phyloP scores from a whole-genome alignment of 2,797 vertebrate genomes.

The Sebastes hubbsi region DNA sequence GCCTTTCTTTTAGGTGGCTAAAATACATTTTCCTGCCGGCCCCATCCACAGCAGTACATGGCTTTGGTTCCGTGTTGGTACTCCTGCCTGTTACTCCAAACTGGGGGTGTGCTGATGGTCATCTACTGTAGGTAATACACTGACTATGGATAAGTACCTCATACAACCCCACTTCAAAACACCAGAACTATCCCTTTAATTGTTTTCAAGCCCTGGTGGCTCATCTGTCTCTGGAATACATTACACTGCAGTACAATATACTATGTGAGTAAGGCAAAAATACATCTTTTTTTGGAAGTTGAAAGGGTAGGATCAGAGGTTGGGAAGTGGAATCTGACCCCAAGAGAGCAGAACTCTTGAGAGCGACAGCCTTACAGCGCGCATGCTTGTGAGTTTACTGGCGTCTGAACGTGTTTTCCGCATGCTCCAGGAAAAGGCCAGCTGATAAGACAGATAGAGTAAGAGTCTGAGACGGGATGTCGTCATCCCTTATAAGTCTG shows the following conservation, averaged over 20 bases:
- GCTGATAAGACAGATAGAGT: constrained; percentile 44
- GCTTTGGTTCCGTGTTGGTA: no score
- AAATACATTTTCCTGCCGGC: no score
- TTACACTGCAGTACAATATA: neutral
- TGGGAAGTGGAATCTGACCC: constrained; percentile 25
- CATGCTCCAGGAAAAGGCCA: constrained; percentile 68
- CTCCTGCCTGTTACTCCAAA: no score
- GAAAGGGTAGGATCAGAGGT: neutral
- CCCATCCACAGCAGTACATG: no score
- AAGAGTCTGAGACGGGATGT: constrained; percentile 54
- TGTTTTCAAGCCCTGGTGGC: constrained; percentile 9
- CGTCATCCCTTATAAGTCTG: constrained; percentile 67
- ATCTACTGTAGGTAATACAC: no score
- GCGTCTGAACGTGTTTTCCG: constrained; percentile 34
- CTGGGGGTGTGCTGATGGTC: no score
- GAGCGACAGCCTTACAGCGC: constrained; percentile 33
- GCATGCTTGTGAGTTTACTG: constrained; percentile 64
- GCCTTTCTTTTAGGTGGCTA: no score
- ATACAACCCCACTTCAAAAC: no score
- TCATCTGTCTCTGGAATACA: constrained; percentile 3
- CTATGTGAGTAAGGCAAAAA: neutral
- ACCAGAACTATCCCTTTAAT: neutral
- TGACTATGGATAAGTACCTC: no score
- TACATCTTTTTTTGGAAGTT: constrained; percentile 13
- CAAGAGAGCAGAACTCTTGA: constrained; percentile 30